Evolutionary conservation across 2,888 invertebrate genomes (phyloP).

Genomic region (Parapristionchus giblindavisi): DNA sequence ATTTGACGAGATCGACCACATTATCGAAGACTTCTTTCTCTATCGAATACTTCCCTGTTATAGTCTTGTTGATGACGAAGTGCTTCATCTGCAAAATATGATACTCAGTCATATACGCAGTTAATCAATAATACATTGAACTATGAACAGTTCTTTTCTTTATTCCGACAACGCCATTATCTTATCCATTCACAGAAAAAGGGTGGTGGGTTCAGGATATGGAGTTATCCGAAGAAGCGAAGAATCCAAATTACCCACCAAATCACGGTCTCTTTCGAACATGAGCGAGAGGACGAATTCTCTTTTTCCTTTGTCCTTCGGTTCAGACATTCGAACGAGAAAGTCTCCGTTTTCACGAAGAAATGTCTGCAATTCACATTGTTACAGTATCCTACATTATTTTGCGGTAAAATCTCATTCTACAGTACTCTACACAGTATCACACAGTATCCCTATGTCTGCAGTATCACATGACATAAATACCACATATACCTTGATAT

Average conservation of each 20-base stretch:
- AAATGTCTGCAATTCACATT: not conserved
- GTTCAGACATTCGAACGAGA: constrained; percentile 16
- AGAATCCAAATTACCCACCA: not conserved
- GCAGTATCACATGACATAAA: not conserved
- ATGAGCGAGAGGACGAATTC: constrained; percentile 19
- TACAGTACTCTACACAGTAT: not conserved
- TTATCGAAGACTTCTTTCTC: constrained; percentile 13
- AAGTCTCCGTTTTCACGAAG: constrained; percentile 27
- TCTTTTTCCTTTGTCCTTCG: not conserved
- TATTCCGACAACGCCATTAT: no score
- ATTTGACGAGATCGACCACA: not conserved
- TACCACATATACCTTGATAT: constrained; percentile 21
- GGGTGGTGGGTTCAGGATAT: no score
- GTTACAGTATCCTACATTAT: not conserved
- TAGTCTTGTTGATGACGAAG: constrained; percentile 27
- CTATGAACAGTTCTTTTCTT: not conserved
- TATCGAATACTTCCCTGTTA: constrained; percentile 12
- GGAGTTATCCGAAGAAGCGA: no score
- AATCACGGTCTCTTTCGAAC: constrained; percentile 21
- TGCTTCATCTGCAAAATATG: constrained; percentile 25
- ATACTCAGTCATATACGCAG: no score
- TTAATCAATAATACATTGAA: no score
- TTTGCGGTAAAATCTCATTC: not conserved
- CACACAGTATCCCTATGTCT: no score
- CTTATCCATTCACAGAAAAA: not conserved